These are phyloP conservation scores for Sternotherus odoratus DNA, from an alignment of 2,797 vertebrate genomes.

Conservation along the genomic window DNA sequence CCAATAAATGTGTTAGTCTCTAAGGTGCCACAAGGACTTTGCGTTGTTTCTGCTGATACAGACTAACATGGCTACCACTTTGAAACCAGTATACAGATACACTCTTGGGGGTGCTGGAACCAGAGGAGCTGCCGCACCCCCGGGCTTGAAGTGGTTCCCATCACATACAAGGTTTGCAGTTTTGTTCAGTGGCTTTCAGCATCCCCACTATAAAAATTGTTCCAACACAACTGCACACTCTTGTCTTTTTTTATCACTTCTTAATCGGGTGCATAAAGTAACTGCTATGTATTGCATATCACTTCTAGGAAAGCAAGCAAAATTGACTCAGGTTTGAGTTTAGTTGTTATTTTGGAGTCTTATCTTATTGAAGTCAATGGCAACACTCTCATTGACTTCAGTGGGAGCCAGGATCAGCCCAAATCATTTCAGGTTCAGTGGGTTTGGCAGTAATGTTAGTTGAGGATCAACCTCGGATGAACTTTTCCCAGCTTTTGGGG, in stretches of 20 bases:
- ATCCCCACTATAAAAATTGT: too few species aligned
- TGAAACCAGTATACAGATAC: too few species aligned
- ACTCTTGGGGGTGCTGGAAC: too few species aligned
- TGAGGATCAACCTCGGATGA: background rate
- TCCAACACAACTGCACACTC: background rate
- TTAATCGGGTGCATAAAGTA: background rate
- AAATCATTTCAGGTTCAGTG: background rate
- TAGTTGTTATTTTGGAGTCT: background rate
- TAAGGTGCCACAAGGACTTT: too few species aligned
- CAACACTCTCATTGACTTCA: background rate
- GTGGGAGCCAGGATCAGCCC: background rate
- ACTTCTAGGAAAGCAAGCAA: background rate
- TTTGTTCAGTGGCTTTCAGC: too few species aligned
- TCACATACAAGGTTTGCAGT: too few species aligned
- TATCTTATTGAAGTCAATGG: background rate
- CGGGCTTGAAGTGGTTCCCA: too few species aligned
- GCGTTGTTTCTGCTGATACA: too few species aligned
- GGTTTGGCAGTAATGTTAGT: background rate
- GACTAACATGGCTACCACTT: too few species aligned
- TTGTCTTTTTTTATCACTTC: background rate
- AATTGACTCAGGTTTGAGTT: background rate
- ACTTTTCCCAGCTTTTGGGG: background rate
- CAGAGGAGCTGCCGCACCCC: too few species aligned
- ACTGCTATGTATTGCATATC: background rate
- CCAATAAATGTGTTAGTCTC: too few species aligned